phyloP scores from a whole-genome alignment of 2,113 vertebrate species.

The Xenopus tropicalis region UCB_Xtro_10.0 CM004445.2:112005501-112006000 shows the following conservation, averaged over 20 bases:
- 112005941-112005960: too few relatives aligned
- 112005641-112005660: too few relatives aligned
- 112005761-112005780: slow-evolving; percentile 91
- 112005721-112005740: slow-evolving; percentile 95
- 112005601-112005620: too few relatives aligned
- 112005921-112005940: too few relatives aligned
- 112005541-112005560: slow-evolving; percentile 81
- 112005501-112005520: too few relatives aligned
- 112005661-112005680: slow-evolving; percentile 8
- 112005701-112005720: slow-evolving; percentile 92
- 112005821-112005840: slow-evolving; percentile 94
- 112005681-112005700: slow-evolving; percentile 96
- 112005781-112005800: slow-evolving; percentile 94
- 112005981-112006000: too few relatives aligned
- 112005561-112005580: too few relatives aligned
- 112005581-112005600: too few relatives aligned
- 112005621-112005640: too few relatives aligned
- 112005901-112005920: neutral
- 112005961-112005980: too few relatives aligned
- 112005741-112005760: slow-evolving; percentile 98
- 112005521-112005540: neutral
- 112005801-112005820: slow-evolving; percentile 98
- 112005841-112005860: slow-evolving; percentile 82
- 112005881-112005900: neutral
- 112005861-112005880: neutral